Percentiles rank a stretch among this genome's conserved stretches.
Evolutionary conservation across 2,888 invertebrate species (phyloP).

Genomic region (Megastigmus dorsalis): DNA sequence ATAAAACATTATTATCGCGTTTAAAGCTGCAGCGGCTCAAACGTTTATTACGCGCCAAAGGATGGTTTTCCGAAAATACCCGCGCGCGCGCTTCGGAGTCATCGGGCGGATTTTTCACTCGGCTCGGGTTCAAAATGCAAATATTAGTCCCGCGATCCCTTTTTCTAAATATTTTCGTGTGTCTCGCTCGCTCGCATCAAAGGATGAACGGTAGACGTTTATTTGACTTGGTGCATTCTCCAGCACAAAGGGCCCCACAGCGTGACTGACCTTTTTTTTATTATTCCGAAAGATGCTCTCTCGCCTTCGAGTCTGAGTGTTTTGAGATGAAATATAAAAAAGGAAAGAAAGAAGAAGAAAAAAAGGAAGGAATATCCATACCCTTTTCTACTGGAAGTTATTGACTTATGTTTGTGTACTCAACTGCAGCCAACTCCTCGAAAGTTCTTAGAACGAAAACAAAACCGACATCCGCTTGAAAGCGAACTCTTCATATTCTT

Average conservation of each 20-base stretch:
- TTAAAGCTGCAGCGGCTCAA: too few relatives aligned
- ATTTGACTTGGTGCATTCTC: constrained; percentile 37
- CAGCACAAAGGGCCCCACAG: constrained; percentile 17
- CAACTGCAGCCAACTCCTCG: constrained; percentile 44
- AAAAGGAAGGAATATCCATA: constrained; percentile 41
- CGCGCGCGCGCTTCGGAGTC: background rate
- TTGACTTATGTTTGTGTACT: constrained; percentile 56
- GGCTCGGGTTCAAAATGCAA: constrained; percentile 5
- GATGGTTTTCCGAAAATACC: too few relatives aligned
- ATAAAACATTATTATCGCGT: too few relatives aligned
- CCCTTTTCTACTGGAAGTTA: constrained; percentile 45
- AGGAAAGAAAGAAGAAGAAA: constrained; percentile 31
- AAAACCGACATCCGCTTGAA: constrained; percentile 43
- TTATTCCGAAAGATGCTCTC: background rate
- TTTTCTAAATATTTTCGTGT: background rate
- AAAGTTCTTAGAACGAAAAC: constrained; percentile 52
- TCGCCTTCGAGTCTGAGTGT: constrained; percentile 37
- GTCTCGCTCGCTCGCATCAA: constrained; percentile 11
- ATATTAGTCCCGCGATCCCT: constrained; percentile 23
- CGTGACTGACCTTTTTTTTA: constrained; percentile 31
- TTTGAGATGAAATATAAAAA: constrained; percentile 15
- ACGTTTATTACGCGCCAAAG: too few relatives aligned
- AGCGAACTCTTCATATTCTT: constrained; percentile 31
- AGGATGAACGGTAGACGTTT: constrained; percentile 14
- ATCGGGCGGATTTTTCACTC: background rate